Conservation (phyloP, 1,140 invertebrate genomes). For the Ceratitis capitata region DNA sequence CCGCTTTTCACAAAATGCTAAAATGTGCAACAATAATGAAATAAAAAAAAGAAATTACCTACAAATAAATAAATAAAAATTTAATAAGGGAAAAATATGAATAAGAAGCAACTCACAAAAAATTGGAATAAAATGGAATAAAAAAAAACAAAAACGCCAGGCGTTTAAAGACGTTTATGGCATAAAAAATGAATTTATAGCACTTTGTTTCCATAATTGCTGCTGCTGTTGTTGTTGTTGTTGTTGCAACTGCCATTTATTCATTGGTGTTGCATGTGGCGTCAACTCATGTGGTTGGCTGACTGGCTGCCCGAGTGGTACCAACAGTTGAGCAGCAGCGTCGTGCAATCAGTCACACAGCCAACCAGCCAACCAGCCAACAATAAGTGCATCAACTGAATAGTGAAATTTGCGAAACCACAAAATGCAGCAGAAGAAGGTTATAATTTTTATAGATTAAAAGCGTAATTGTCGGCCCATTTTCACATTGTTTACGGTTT, state of each 20-base stretch:
- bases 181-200: constrained; percentile 1
- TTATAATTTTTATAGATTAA: constrained; percentile 32
- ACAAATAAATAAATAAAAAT: background rate
- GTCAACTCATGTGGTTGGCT: constrained; percentile 21
- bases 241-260: too few species aligned
- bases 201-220: background rate
- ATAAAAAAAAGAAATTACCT: background rate
- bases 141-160: background rate
- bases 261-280: background rate
- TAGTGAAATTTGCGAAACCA: constrained; percentile 29
- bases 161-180: background rate
- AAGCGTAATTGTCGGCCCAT: constrained; percentile 25
- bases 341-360: background rate
- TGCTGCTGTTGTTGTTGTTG: background rate
- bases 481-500: constrained; percentile 27
- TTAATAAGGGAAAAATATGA: background rate
- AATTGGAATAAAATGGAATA: background rate
- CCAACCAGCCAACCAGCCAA: constrained; percentile 6
- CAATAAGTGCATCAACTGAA: constrained; percentile 5
- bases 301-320: constrained; percentile 6
- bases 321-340: background rate
- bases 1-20: constrained; percentile 30
- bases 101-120: background rate
- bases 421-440: constrained; percentile 9
- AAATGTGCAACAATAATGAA: constrained; percentile 14